phyloP scores from a whole-genome alignment of 1,140 invertebrate genomes.

The Caenorhabditis inopinata region DNA sequence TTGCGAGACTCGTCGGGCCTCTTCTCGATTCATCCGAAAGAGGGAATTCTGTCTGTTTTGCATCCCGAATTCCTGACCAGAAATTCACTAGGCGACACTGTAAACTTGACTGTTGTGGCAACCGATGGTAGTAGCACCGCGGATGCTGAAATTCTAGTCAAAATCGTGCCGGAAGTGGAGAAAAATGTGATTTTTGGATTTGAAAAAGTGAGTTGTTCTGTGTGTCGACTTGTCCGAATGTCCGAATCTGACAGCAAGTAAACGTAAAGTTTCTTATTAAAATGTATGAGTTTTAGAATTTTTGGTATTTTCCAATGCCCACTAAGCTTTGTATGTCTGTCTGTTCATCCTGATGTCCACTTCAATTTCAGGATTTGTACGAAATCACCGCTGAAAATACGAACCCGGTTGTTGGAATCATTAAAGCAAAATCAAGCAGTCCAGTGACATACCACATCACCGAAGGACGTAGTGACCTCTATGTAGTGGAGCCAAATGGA shows the following conservation, averaged over 20 bases:
- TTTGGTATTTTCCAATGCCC: no score
- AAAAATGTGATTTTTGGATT: slow-evolving; percentile 10
- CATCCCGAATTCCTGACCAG: not conserved
- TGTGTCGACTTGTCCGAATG: no score
- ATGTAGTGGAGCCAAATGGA: slow-evolving; percentile 10
- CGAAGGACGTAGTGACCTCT: not conserved
- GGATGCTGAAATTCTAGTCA: not conserved
- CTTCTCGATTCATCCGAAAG: slow-evolving; percentile 25
- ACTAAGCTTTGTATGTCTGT: no score
- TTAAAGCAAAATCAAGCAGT: not conserved
- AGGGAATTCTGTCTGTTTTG: not conserved
- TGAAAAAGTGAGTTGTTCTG: not conserved
- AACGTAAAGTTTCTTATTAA: no score
- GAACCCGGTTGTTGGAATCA: not conserved
- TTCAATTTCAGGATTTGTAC: not conserved
- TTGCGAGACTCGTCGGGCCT: not conserved
- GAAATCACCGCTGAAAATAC: not conserved
- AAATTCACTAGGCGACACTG: not conserved
- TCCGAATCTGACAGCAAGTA: no score
- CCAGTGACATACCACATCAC: not conserved
- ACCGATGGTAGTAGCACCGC: not conserved
- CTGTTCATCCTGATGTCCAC: no score
- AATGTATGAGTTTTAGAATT: no score
- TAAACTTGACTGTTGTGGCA: slow-evolving; percentile 6
- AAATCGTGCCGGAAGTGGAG: slow-evolving; percentile 4